Evolutionary conservation across 1,140 invertebrate genomes (phyloP).

Genomic region (Caenorhabditis inopinata): DNA sequence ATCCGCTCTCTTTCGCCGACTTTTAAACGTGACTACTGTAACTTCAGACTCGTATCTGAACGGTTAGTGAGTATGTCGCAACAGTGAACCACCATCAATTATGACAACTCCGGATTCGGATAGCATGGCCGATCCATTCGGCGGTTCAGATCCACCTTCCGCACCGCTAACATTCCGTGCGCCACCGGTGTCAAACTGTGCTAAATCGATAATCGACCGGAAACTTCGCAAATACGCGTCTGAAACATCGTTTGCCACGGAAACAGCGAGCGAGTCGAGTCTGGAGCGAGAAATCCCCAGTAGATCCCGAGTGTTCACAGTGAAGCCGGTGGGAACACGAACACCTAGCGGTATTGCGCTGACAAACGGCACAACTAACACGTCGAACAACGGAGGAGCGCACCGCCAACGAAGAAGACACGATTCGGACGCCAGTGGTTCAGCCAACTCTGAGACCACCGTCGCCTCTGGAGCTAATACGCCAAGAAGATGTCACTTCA

Average conservation of each 20-base stretch:
- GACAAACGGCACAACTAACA: not conserved
- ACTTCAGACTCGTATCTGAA: slow-evolving; percentile 26
- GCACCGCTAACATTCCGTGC: slow-evolving; percentile 43
- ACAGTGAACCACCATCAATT: not conserved
- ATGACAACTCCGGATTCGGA: slow-evolving; percentile 28
- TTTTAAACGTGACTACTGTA: not conserved
- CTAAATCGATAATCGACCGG: slow-evolving; percentile 49
- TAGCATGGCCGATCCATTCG: not conserved
- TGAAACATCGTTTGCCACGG: slow-evolving; percentile 53
- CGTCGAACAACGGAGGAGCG: slow-evolving; percentile 21
- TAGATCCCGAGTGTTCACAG: slow-evolving; percentile 36
- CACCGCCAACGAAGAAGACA: slow-evolving; percentile 35
- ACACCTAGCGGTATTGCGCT: slow-evolving; percentile 16
- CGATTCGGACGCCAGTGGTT: slow-evolving; percentile 54
- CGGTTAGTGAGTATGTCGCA: not conserved
- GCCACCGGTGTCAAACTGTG: slow-evolving; percentile 44
- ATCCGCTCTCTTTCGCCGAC: not conserved
- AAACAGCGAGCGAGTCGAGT: slow-evolving; percentile 37
- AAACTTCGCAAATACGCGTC: slow-evolving; percentile 55
- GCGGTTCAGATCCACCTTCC: slow-evolving; percentile 40
- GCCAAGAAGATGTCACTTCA: slow-evolving; percentile 39
- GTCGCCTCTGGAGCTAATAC: slow-evolving; percentile 52
- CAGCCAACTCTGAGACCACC: slow-evolving; percentile 56
- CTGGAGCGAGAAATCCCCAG: slow-evolving; percentile 28
- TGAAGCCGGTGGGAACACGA: slow-evolving; percentile 8